Conservation (phyloP, 35 echinoderm and acorn worm genomes). For the Nesometra sesokonis region DNA sequence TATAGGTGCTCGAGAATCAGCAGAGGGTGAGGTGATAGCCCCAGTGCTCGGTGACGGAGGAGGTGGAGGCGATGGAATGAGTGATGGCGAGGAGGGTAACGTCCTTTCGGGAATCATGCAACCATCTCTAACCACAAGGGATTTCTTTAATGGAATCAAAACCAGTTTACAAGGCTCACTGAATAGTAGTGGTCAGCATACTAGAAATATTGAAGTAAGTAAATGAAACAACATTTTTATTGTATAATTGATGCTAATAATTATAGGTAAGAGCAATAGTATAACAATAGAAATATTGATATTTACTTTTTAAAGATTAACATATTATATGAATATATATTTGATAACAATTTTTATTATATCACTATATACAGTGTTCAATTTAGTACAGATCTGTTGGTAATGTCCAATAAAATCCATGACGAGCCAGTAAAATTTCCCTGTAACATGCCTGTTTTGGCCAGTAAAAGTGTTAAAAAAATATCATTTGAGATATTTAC, state of each 20-base stretch:
- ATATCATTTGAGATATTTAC: no score
- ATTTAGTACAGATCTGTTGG: no score
- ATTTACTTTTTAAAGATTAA: no score
- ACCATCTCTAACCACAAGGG: constrained; percentile 7
- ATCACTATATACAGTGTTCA: no score
- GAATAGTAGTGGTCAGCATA: background rate
- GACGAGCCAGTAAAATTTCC: no score
- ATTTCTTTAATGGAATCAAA: background rate
- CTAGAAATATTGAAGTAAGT: background rate
- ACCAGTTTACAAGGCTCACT: background rate
- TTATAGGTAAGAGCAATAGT: background rate
- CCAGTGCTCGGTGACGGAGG: constrained; percentile 90
- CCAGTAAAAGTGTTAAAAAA: no score
- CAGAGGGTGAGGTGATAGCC: constrained; percentile 73
- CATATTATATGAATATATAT: no score
- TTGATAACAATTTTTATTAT: no score
- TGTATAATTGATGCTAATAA: background rate
- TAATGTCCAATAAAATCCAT: no score
- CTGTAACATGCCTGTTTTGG: no score
- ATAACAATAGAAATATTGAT: no score
- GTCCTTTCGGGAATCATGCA: background rate
- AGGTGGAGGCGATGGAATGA: constrained; percentile 96
- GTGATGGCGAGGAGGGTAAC: constrained; percentile 59
- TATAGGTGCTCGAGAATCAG: constrained; percentile 55
- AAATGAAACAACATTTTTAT: no score